Conservation (phyloP, 2,797 vertebrate species). For the Naso thynnoides region DNA sequence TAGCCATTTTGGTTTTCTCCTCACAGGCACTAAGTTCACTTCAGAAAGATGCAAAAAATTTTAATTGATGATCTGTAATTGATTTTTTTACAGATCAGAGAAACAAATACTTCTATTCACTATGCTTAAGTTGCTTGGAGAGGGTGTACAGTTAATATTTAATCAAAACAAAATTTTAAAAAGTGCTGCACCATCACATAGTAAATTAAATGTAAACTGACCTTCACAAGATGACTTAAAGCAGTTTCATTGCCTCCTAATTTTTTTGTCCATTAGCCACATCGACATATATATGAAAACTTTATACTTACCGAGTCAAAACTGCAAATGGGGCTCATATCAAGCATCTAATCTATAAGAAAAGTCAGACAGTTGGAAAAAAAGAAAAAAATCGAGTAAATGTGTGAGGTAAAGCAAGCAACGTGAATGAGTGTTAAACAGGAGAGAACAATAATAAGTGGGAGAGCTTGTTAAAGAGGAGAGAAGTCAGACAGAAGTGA, state of each 20-base stretch:
- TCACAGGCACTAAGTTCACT: background rate
- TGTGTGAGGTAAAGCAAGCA: background rate
- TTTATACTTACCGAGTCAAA: slow-evolving; percentile 69
- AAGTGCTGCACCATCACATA: background rate
- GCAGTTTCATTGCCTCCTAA: background rate
- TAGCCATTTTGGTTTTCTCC: background rate
- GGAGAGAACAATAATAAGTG: background rate
- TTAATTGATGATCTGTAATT: background rate
- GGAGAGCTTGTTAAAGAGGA: slow-evolving; percentile 3
- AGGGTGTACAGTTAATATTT: slow-evolving; percentile 21
- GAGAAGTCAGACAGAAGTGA: slow-evolving; percentile 20
- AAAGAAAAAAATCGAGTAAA: background rate
- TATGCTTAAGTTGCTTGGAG: background rate
- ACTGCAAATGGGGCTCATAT: slow-evolving; percentile 2
- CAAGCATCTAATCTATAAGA: background rate
- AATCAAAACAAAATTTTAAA: slow-evolving; percentile 21
- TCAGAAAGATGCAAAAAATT: background rate
- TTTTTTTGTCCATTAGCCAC: background rate
- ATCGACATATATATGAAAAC: slow-evolving; percentile 13
- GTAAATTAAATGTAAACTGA: background rate
- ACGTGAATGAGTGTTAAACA: background rate
- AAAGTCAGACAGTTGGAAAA: slow-evolving; percentile 6
- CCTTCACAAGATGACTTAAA: background rate
- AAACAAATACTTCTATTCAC: background rate
- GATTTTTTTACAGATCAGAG: background rate